Evolutionary conservation across 2,797 vertebrate genomes (phyloP), one percentile per base, ranked within the genome.

Genomic region (Muraenolepis orangiensis): DNA sequence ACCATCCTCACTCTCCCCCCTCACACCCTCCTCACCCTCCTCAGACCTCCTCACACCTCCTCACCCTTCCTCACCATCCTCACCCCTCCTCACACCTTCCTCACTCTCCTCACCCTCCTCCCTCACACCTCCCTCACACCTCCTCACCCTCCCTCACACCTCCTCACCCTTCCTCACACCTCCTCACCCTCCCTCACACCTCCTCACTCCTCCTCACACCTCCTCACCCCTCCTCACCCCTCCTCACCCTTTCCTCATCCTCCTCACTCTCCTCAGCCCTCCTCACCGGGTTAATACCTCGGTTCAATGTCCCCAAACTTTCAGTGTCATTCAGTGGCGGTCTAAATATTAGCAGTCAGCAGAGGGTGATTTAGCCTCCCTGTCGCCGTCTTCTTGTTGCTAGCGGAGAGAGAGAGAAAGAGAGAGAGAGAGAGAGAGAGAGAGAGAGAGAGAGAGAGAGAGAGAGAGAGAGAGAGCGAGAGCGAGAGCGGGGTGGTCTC

Each of bases 321-420:
- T n/a, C n/a, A n/a, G n/a, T n/a, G n/a, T n/a, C n/a, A n/a, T n/a
- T n/a, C n/a, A n/a, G n/a, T 69, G 70, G 81, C 82, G 81, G 84
- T n/a, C n/a, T 57, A 80, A 86, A 90, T 84, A 71, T 87, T 90
- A 90, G 83, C 87, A 92, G 90, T 92, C 90, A 91, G 91, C 91
- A 90, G 32, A 76, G 76, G 85, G 83, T 88, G 86, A 83, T 71
- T 68, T 36, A 68, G 80, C 82, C 78, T 69, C n/a, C n/a, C n/a
- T n/a, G n/a, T n/a, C n/a, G n/a, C n/a, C n/a, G n/a, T n/a, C n/a
- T n/a, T n/a, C n/a, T n/a, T n/a, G n/a, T n/a, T n/a, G n/a, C n/a
- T n/a, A n/a, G n/a, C n/a, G n/a, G n/a, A n/a, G n/a, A n/a, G n/a
- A n/a, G n/a, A n/a, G n/a, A n/a, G n/a, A n/a, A n/a, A n/a, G n/a